Base-by-base conservation (phyloP, 1,140 invertebrate species). In the Panagrolaimus sp. region DNA sequence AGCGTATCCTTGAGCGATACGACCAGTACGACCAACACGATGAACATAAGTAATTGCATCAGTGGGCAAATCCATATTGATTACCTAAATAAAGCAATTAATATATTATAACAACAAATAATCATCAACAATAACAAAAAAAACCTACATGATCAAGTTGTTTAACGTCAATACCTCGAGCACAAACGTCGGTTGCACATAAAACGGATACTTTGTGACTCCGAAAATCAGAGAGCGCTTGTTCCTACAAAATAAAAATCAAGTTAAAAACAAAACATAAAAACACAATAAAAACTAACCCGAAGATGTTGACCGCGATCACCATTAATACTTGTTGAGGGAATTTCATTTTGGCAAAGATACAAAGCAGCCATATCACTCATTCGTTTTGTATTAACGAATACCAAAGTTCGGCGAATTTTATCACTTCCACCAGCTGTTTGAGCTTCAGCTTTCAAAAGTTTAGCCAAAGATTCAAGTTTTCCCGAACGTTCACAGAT, bases 31-130 rank as follows among this genome's bases (percentile, higher is more conserved):
- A 0, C 92, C 92, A 62, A 95, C 89, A 58, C 90, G 86, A 85
- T 97, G 94, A n/a, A 96, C 91, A 85, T 96, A 95, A 2, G 94
- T 92, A 81, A 94, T 92, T 78, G 94, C 91, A 78, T 93, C 90
- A 10, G 88, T 86, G 0, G 93, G 92, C 78, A 95, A 93, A 86
- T 91, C 92, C 17, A 26, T 43, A 65, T 65, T 44, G 63, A 65
- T 47, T 1, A 65, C 24, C 24, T 21, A 14, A 47, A n/a, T 5
- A 47, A 64, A 5, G 10, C n/a, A 63, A 67, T 12, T 14, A 43
- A 52, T 10, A n/a, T 17, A 67, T 9, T 43, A 12, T 28, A 52
- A 65, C 28, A 5, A n/a, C 15, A 65, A 32, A 6, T 4, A 65
- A 17, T 17, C 10, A 45, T n/a, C 9, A 64, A n/a, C 2, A 3